These are phyloP conservation scores for Brachyistius frenatus DNA, from an alignment of 2,113 vertebrate species.

Conservation along the genomic window DNA sequence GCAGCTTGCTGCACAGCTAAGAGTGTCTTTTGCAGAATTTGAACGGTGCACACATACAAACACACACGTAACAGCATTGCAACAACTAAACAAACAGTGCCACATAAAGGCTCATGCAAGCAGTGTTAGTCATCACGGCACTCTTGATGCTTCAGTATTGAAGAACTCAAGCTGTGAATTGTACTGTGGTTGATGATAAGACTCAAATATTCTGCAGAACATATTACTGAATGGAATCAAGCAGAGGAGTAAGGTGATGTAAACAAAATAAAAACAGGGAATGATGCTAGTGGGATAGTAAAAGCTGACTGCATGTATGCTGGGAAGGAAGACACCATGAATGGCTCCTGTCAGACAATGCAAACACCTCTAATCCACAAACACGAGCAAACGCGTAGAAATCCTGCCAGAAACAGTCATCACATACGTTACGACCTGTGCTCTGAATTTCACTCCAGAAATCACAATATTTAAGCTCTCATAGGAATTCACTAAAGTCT, in stretches of 20 bases:
- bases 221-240: slow-evolving; percentile 51
- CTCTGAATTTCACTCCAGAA: neutral
- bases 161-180: slow-evolving; percentile 41
- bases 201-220: slow-evolving; percentile 38
- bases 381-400: slow-evolving; percentile 25
- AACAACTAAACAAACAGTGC: slow-evolving; percentile 17
- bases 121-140: slow-evolving; percentile 27
- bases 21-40: slow-evolving; percentile 6
- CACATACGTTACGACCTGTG: neutral
- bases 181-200: slow-evolving; percentile 46
- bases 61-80: neutral
- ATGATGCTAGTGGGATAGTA: slow-evolving; percentile 28
- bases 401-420: neutral
- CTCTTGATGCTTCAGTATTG: slow-evolving; percentile 12
- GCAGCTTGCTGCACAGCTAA: slow-evolving; percentile 1
- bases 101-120: slow-evolving; percentile 23
- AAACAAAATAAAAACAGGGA: slow-evolving; percentile 39
- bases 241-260: slow-evolving; percentile 34
- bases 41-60: neutral
- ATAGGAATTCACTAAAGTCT: neutral
- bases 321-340: slow-evolving; percentile 20
- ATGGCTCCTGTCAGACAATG: slow-evolving; percentile 37
- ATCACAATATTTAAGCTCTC: neutral
- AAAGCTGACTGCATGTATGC: slow-evolving; percentile 12
- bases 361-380: slow-evolving; percentile 43